phyloP scores from a whole-genome alignment of 2,888 invertebrate genomes.

The Lordiphosa fenestrarum region DNA sequence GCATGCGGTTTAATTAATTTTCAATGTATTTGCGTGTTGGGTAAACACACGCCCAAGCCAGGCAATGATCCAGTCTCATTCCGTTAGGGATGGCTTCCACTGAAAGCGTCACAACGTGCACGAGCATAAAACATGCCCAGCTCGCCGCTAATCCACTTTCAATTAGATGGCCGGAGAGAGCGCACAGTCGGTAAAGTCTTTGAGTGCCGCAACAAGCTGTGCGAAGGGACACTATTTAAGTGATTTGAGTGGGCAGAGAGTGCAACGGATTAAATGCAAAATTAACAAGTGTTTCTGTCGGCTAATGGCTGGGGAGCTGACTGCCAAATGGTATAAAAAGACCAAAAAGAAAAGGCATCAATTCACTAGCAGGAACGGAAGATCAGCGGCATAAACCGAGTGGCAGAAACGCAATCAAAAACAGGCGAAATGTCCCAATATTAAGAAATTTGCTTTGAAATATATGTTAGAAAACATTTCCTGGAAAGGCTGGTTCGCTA shows the following conservation, averaged over 20 bases:
- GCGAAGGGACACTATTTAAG: background rate
- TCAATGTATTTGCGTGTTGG: constrained; percentile 46
- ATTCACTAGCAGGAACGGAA: no score
- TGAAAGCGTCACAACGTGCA: constrained; percentile 14
- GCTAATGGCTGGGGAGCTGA: no score
- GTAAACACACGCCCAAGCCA: constrained; percentile 1
- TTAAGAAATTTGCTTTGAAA: no score
- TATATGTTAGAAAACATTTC: no score
- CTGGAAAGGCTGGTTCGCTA: no score
- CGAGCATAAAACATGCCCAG: constrained; percentile 20
- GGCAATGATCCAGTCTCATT: background rate
- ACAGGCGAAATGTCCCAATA: no score
- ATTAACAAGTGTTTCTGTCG: no score
- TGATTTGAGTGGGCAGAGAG: constrained; percentile 4
- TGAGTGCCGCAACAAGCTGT: background rate
- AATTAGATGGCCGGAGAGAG: constrained; percentile 23
- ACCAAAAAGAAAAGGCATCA: no score
- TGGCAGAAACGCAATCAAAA: no score
- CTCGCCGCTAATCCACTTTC: constrained; percentile 28
- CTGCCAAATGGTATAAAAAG: no score
- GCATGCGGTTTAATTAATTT: constrained; percentile 66
- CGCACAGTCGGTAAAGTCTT: background rate
- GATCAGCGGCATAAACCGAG: no score
- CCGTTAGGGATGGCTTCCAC: background rate
- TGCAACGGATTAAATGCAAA: background rate